Evolutionary conservation across 2,888 invertebrate species (phyloP), one percentile per base, ranked within the genome.

Genomic region (Oscheius sp.): DNA sequence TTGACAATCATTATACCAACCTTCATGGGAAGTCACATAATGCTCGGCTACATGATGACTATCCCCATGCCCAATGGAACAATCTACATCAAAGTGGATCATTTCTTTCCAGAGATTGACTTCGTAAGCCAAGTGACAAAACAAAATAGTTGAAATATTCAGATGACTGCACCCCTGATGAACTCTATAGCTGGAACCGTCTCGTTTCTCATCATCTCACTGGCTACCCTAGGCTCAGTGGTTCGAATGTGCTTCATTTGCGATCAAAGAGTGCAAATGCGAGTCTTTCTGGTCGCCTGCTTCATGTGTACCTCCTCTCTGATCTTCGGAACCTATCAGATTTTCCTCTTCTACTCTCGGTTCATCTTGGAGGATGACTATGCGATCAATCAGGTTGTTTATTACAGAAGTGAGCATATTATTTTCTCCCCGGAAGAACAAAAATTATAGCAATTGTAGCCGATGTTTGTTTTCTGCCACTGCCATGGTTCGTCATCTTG

Each of bases 71-170:
- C 65, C 10, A 65, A 65, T 65, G 65, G 65, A 50, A 50, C 21
- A 2, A 65, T 65, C 65, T 65, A 65, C 50, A 65, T 65, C n/a
- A 65, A 65, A 50, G 65, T 65, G 29, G 48, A 65, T 32, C 65
- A 65, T 32, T 65, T 65, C 65, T 65, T 48, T 13, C 48, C 48
- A 5, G 11, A 65, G 50, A 51, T 65, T 9, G 65, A 65, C 33
- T 65, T 65, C 29, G 65, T 65, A 11, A 42, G 63, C 10, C 5
- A 21, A 42, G 2, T 47, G 42, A 33, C 21, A 21, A 21, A 57
- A 29, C 10, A 57, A 13, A 57, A 13, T 29, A 58, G 21, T 21
- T 21, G 21, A 58, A 58, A 35, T 7, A 7, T 60, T n/a, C 48
- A 65, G 65, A 65, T 65, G 48, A 65, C 65, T 29, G 51, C 51